A percentile compares a stretch with the other conserved stretches of the same genome.
Conservation (phyloP, 2,113 vertebrate species). For the Phoenicopterus ruber region DNA sequence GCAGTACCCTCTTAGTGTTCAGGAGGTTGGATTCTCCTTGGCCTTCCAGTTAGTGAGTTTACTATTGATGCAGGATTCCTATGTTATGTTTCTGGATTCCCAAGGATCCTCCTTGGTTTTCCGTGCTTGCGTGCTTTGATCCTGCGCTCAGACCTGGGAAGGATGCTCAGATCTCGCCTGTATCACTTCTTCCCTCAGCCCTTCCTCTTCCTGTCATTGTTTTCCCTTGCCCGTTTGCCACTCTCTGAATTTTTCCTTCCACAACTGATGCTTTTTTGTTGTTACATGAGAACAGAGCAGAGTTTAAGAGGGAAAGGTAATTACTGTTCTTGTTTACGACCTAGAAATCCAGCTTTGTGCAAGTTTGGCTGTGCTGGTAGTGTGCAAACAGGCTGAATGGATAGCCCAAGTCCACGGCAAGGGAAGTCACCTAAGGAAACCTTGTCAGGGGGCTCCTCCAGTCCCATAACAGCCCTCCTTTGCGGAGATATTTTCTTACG, state of each 20-base stretch:
- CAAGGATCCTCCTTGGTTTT: background rate
- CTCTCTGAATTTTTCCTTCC: background rate
- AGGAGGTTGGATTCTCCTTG: background rate
- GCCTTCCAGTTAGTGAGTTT: background rate
- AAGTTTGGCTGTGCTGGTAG: background rate
- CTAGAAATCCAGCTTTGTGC: background rate
- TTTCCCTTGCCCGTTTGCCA: background rate
- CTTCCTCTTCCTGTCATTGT: background rate
- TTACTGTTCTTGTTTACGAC: background rate
- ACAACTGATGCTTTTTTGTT: background rate
- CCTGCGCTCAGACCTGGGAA: background rate
- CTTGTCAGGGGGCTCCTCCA: background rate
- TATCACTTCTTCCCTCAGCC: background rate
- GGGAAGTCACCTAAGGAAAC: background rate
- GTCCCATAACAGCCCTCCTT: accelerated
- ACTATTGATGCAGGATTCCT: background rate
- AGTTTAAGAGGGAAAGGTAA: background rate
- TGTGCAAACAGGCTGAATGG: background rate
- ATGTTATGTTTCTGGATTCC: background rate
- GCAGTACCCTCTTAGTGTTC: background rate
- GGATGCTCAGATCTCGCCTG: background rate
- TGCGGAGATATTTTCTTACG: too few species aligned
- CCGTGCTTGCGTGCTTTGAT: background rate
- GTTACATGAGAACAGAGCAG: background rate
- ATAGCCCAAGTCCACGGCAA: background rate